Base-by-base conservation (phyloP, 92 coral and sea anemone species). In the Micromussa lordhowensis region DNA sequence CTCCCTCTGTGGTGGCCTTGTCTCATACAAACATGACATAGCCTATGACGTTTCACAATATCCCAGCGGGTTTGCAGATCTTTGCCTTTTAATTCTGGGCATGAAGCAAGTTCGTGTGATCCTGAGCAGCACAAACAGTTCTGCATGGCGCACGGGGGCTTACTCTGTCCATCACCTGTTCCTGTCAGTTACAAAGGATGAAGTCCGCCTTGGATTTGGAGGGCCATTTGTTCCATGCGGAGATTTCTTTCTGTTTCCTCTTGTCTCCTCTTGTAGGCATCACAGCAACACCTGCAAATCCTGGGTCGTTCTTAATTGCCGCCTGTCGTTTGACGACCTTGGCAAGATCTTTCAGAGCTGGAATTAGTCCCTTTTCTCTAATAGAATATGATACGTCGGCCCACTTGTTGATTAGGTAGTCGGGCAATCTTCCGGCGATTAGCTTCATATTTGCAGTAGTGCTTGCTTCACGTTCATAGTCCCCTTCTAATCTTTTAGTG, bases 401-500 rank as follows among this genome's bases (percentile, higher is more conserved):
- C 92, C 95, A 90, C 57, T 90, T 90, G 75, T 85, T 85, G 12
- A 86, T 48, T 4, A 91, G 36, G 78, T 90, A 90, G 16, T 66
- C 82, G 11, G 94, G 93, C 26, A 91, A 38, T 70, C 96, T 51
- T 53, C 66, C 77, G 1, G 74, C 90, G 22, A 91, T 91, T n/a
- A 82, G 75, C 77, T 48, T 88, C 66, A 91, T 40, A 79, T 93
- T 93, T 24, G 92, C 18, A 81, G 68, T 93, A 17, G 92, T 93
- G 71, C 93, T 88, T 17, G 92, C 96, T 76, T 93, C 90, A 3
- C 59, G 87, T 57, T 90, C 91, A 78, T 91, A 91, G n/a, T 82
- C 84, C 32, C 79, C 85, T 53, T 31, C 61, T 8, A 93, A 76
- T 32, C 79, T 87, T 69, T 64, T 83, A 13, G 92, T 66, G 48